Evolutionary conservation across 2,888 invertebrate genomes (phyloP), one percentile per base, ranked within the genome.

Genomic region (Conchocele bisecta): DNA sequence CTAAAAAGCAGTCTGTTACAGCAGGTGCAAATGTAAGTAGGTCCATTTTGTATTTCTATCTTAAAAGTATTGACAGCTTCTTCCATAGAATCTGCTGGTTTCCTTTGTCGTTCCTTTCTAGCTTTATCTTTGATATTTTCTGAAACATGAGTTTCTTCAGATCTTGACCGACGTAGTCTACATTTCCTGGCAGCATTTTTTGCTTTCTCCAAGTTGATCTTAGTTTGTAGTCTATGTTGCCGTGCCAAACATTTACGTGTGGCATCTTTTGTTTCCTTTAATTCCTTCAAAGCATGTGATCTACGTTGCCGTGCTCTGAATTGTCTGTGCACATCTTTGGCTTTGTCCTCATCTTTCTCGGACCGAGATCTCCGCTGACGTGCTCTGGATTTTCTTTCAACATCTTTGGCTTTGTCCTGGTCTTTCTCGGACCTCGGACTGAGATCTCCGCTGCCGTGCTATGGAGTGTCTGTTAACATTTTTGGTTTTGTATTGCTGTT

Each of bases 1-100:
- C 35, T 33, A 33, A 56, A 56, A 13, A 64, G n/a, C 11, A 64
- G 44, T 44, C 37, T 54, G 28, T 56, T 26, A 42, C 64, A 64
- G 24, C 28, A 31, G 22, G 46, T 56, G 37, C 64, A 64, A 6
- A 64, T 28, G 48, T 22, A 64, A 5, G 42, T n/a, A 29, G 61
- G 61, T 6, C 61, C 61, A 15, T 48, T 26, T 24, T 48, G 24
- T 9, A 46, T 28, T 46, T 7, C 9, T 7, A 6, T 5, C 5
- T 17, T 5, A 20, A 46, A 46, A 9, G 46, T 46, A 11, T 46
- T 7, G 5, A 20, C 28, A 11, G 46, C 46, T 20, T 7, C 15
- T 13, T 22, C 9, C 28, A 11, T 15, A 26, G 22, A 26, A 5
- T 20, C 4, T 20, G 20, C 24, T 6, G 4, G 20, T 20, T 3